A percentile compares a stretch with the other conserved stretches of the same genome.
phyloP scores from a whole-genome alignment of 2,113 vertebrate species.

The Neogale vison region DNA sequence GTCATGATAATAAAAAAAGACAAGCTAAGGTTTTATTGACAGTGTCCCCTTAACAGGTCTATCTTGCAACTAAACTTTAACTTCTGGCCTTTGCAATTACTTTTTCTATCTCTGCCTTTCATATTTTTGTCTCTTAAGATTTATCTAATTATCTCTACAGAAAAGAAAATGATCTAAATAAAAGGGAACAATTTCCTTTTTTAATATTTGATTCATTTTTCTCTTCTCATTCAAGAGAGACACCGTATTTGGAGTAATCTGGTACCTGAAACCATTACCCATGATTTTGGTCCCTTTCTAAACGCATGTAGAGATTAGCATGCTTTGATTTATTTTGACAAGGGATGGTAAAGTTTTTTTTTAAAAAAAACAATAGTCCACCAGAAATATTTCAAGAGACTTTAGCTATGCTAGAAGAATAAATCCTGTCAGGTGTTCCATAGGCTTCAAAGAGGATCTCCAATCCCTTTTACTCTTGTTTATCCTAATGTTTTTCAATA shows the following conservation, averaged over 20 bases:
- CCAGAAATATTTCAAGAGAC: constrained; percentile 82
- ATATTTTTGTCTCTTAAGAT: constrained; percentile 74
- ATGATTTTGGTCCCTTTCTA: constrained; percentile 81
- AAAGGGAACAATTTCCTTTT: constrained; percentile 79
- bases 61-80: constrained; percentile 65
- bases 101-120: constrained; percentile 67
- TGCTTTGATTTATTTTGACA: constrained; percentile 83
- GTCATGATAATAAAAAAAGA: constrained; percentile 28
- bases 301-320: constrained; percentile 78
- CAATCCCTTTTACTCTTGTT: constrained; percentile 59
- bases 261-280: constrained; percentile 79
- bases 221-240: constrained; percentile 79
- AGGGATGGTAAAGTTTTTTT: constrained; percentile 75
- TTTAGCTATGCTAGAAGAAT: constrained; percentile 71
- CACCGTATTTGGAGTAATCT: constrained; percentile 81
- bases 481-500: constrained; percentile 58
- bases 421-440: constrained; percentile 77
- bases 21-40: constrained; percentile 21
- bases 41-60: background rate
- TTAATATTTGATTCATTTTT: constrained; percentile 81
- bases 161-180: constrained; percentile 80
- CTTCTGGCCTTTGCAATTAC: constrained; percentile 70
- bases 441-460: constrained; percentile 67
- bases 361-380: constrained; percentile 77
- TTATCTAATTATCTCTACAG: constrained; percentile 81